A percentile compares a stretch with the other conserved stretches of the same genome.
phyloP scores from a whole-genome alignment of 2,113 vertebrate genomes.

The Etia nguti region DNA sequence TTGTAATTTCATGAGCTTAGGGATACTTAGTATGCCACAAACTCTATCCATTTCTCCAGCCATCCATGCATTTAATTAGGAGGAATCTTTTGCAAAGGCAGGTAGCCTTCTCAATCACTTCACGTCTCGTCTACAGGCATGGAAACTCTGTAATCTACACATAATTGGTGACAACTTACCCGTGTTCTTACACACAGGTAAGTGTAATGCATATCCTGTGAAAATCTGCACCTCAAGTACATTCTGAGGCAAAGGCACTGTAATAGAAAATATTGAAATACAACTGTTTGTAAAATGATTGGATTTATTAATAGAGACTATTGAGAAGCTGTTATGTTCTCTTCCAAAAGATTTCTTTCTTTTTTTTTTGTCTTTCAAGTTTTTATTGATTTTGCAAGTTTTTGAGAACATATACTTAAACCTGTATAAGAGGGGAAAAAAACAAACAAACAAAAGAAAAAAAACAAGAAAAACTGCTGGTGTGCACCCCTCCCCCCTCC shows the following conservation, averaged over 20 bases:
- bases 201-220: background rate
- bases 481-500: too few species aligned
- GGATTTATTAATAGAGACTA: background rate
- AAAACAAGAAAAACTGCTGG: too few species aligned
- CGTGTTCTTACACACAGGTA: background rate
- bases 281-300: background rate
- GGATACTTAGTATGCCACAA: constrained; percentile 35
- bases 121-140: background rate
- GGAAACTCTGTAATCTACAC: constrained; percentile 20
- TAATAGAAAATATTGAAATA: background rate
- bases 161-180: constrained; percentile 22
- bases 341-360: background rate
- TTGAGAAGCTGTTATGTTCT: background rate
- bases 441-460: too few species aligned
- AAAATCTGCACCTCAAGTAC: background rate
- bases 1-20: constrained; percentile 58
- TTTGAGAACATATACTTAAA: too few species aligned
- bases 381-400: too few species aligned
- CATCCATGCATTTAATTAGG: constrained; percentile 59
- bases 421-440: too few species aligned
- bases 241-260: background rate
- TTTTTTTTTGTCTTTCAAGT: too few species aligned
- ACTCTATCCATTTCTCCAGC: constrained; percentile 46
- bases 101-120: constrained; percentile 35
- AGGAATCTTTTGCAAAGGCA: constrained; percentile 35